These are phyloP conservation scores for Euleptes europaea DNA, from an alignment of 2,113 vertebrate species.

Conservation along the genomic window DNA sequence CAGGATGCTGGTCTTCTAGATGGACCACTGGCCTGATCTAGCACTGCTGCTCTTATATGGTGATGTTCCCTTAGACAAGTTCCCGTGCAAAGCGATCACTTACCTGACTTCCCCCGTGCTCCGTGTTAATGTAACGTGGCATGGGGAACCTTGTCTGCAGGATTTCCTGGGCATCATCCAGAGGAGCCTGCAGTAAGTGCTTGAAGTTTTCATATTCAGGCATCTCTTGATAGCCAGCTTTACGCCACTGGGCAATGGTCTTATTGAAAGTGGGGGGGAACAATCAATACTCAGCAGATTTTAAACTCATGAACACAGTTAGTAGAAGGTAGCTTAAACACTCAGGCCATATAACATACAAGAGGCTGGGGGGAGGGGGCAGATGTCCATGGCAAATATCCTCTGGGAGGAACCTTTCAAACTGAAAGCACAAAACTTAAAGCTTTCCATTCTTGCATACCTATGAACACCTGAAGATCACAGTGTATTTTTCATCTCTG, in stretches of 20 bases:
- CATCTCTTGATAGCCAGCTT: slow-evolving; percentile 96
- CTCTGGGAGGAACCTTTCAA: background rate
- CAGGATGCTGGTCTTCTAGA: no score
- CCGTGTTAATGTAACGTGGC: slow-evolving; percentile 94
- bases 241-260: slow-evolving; percentile 96
- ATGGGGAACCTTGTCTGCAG: slow-evolving; percentile 93
- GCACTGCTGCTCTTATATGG: no score
- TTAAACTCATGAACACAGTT: no score
- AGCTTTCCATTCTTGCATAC: no score
- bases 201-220: slow-evolving; percentile 97
- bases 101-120: slow-evolving; percentile 90
- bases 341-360: background rate
- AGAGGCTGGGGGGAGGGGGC: background rate
- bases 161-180: slow-evolving; percentile 96
- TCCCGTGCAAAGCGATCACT: background rate
- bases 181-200: slow-evolving; percentile 92
- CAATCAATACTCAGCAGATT: background rate
- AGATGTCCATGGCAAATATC: background rate
- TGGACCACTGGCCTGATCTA: no score
- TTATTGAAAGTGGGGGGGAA: slow-evolving; percentile 34
- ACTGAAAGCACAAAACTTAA: background rate
- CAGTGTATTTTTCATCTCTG: background rate
- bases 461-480: background rate
- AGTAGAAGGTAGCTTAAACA: background rate
- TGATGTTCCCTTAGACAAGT: background rate